Conservation (phyloP, 92 coral and sea anemone species). For the Umimayanthus chanpuru region DNA sequence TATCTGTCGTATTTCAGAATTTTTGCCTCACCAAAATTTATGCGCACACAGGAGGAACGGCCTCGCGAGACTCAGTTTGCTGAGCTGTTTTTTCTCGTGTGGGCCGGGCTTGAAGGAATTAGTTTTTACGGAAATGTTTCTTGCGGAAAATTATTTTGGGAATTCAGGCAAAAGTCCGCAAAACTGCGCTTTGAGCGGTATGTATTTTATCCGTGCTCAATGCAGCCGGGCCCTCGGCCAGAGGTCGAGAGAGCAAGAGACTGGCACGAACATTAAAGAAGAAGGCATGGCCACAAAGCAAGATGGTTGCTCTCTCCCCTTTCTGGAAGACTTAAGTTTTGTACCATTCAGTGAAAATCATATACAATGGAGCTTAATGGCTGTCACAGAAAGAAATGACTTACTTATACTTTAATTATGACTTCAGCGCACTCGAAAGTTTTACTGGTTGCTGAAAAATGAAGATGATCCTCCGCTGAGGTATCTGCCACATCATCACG, state of each 20-base stretch:
- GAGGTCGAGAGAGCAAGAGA: neutral
- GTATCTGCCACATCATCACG: slow-evolving; percentile 21
- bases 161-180: too few species aligned
- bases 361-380: neutral
- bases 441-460: neutral
- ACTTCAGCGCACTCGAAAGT: neutral
- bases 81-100: too few species aligned
- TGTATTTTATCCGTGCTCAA: too few species aligned
- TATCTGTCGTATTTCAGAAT: too few species aligned
- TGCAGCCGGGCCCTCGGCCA: too few species aligned
- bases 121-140: too few species aligned
- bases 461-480: neutral
- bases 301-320: neutral
- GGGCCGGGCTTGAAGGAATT: too few species aligned
- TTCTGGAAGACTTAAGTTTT: neutral
- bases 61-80: too few species aligned
- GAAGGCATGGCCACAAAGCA: slow-evolving; percentile 20
- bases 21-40: too few species aligned
- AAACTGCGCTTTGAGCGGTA: too few species aligned
- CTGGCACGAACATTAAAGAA: neutral
- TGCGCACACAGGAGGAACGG: too few species aligned
- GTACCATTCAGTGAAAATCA: neutral
- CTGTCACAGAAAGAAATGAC: neutral
- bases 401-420: neutral
- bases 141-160: too few species aligned